Evolutionary conservation across 2,113 vertebrate genomes (phyloP), one percentile per base, ranked within the genome.

Genomic region (Neoarius graeffei): DNA sequence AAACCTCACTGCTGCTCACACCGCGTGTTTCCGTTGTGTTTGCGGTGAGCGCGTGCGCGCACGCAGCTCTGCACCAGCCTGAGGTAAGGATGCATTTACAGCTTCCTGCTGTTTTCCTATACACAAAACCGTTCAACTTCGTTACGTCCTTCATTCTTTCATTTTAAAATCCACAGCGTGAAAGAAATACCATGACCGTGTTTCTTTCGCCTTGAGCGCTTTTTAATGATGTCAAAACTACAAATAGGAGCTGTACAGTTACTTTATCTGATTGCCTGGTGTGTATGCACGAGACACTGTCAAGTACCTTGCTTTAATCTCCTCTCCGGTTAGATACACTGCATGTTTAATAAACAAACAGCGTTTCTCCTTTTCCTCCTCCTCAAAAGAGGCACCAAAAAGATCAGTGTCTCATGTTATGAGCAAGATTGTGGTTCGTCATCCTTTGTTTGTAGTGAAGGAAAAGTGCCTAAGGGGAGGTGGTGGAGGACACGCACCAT

Each of bases 31-130:
- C 23, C 35, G 35, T 62, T 87, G 25, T 57, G 17, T 23, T 8
- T 42, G 20, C 54, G 42, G 80, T 14, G 80, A 67, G 71, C 56
- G 4, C n/a, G 88, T 89, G 88, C 86, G 59, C 86, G 80, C 87
- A 27, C 59, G 88, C 67, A 91, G 92, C 93, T 93, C 95, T 96
- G 95, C 95, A 95, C 81, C 95, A 95, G 94, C 35, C 56, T 6
- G 85, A 92, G 94, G 95, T 95, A 94, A 95, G 95, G 85, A 90
- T 90, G 85, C 54, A 4, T 59, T 52, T 77, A n/a, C 54, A 77
- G 50, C 74, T n/a, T 54, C 15, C 1, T 30, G 79, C 8, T 23
- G 56, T 81, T 81, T 19, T 81, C 81, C 83, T 69, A 60, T 35
- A 89, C 91, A 90, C 82, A 89, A 66, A 81, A 85, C 66, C 81